These are phyloP conservation scores for Merops nubicus DNA, from an alignment of 2,113 vertebrate species.

Conservation along the genomic window DNA sequence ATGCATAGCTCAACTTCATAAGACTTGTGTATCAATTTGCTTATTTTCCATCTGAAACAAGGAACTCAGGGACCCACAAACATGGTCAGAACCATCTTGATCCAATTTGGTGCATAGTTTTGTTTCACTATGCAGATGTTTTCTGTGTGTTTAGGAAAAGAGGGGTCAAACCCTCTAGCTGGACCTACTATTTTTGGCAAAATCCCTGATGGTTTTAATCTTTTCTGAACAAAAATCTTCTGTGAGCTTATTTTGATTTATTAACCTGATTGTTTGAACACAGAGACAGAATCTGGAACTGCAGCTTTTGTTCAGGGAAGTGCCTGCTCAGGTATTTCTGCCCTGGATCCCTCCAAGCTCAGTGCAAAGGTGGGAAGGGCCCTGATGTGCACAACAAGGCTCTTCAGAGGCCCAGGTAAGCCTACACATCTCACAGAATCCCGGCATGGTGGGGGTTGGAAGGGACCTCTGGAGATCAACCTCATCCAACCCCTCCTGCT, in stretches of 20 bases:
- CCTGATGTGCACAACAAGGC: not conserved
- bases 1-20: not conserved
- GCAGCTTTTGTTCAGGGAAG: not conserved
- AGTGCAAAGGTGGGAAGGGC: not conserved
- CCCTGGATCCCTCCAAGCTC: not conserved
- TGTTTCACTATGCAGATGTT: not conserved
- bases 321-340: not conserved
- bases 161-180: not conserved
- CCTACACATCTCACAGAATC: not conserved
- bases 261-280: not conserved
- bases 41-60: not conserved
- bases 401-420: not conserved
- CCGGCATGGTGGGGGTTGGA: not conserved
- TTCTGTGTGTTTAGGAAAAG: conserved; percentile 8
- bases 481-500: not conserved
- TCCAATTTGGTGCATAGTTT: not conserved
- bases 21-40: not conserved
- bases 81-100: not conserved
- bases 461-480: not conserved
- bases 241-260: conserved; percentile 5
- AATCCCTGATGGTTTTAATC: not conserved
- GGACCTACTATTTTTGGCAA: conserved; percentile 22
- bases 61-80: not conserved
- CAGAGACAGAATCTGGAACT: not conserved
- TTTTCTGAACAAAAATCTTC: not conserved